Conservation (phyloP, 2,797 vertebrate species). For the Lepilemur septentrionalis region DNA sequence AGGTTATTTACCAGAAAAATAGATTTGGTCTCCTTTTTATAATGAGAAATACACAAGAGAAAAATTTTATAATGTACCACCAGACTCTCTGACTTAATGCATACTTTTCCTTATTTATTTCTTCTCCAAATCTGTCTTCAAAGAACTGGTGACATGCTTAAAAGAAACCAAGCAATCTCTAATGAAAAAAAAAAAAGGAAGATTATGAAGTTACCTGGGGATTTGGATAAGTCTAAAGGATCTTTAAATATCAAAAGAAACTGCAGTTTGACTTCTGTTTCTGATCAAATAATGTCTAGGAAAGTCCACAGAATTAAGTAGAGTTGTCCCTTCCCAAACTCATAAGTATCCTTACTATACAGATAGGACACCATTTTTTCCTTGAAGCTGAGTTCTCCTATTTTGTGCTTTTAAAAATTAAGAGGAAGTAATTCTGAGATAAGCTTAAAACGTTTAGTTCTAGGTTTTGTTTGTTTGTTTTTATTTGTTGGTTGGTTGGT, state of each 20-base stretch:
- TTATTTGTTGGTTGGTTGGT: neutral
- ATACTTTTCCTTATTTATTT: neutral
- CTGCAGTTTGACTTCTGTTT: neutral
- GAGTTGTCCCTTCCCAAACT: neutral
- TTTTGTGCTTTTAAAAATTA: neutral
- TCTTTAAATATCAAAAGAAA: neutral
- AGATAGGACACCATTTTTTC: neutral
- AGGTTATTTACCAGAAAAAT: constrained; percentile 39
- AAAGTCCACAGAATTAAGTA: neutral
- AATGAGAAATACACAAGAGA: neutral
- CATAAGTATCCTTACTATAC: neutral
- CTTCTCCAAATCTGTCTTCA: neutral
- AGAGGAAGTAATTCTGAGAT: neutral
- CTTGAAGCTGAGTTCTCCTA: neutral
- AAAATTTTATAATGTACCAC: neutral
- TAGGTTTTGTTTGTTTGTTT: neutral
- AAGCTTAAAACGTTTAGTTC: neutral
- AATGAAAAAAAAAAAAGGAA: neutral
- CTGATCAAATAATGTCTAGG: neutral
- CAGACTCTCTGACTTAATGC: neutral
- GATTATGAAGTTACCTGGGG: neutral
- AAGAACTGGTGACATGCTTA: constrained; percentile 3
- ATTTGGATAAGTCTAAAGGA: neutral
- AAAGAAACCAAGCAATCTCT: neutral
- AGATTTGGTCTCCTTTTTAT: neutral